phyloP scores from a whole-genome alignment of 2,113 vertebrate genomes.

The Scalopus aquaticus region DNA sequence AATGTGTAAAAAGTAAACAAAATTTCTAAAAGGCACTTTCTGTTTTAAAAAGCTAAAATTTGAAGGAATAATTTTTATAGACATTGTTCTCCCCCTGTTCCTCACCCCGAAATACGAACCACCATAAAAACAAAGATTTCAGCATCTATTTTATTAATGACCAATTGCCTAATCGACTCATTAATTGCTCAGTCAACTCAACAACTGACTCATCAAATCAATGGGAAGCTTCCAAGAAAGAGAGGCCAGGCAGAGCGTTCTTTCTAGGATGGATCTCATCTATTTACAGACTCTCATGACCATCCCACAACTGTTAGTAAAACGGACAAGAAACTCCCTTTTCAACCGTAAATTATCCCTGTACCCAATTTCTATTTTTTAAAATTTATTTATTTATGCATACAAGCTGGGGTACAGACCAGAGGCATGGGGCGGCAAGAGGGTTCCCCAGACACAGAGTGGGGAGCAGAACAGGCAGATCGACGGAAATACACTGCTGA shows the following conservation, averaged over 20 bases:
- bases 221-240: not conserved
- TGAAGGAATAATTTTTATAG: not conserved
- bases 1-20: not conserved
- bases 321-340: not conserved
- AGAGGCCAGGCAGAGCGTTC: too few species aligned
- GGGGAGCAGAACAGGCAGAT: too few species aligned
- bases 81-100: not conserved
- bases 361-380: not conserved
- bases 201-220: not conserved
- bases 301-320: not conserved
- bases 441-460: too few species aligned
- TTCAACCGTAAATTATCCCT: not conserved
- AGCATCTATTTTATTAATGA: not conserved
- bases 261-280: not conserved
- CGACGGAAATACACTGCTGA: too few species aligned
- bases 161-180: too few species aligned
- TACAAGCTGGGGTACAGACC: too few species aligned
- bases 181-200: fast-evolving
- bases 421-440: too few species aligned
- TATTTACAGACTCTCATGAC: not conserved
- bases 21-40: not conserved
- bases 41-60: conserved; percentile 14
- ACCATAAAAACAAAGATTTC: not conserved
- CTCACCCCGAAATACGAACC: not conserved
- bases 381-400: too few species aligned